A percentile compares a stretch with the other conserved stretches of the same genome.
Evolutionary conservation across 1,140 invertebrate species (phyloP).

Genomic region (Eulimnadia texana): DNA sequence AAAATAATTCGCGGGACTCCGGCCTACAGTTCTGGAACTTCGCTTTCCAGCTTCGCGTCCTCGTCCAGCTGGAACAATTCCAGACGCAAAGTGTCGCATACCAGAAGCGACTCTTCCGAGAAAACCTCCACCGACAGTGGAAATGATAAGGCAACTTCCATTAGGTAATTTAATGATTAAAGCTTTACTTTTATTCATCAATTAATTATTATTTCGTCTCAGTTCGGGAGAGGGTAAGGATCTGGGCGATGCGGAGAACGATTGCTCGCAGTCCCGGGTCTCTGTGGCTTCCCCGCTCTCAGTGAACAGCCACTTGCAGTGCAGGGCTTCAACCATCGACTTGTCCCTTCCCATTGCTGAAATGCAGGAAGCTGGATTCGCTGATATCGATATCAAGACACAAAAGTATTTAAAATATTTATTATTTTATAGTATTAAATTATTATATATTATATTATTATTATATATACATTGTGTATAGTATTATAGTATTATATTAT

Average conservation of each 20-base stretch:
- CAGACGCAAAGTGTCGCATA: constrained; percentile 1
- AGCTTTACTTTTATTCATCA: no score
- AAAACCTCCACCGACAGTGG: neutral
- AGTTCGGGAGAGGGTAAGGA: constrained; percentile 5
- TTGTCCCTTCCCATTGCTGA: constrained; percentile 17
- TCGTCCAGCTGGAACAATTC: constrained; percentile 3
- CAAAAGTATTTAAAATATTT: constrained; percentile 38
- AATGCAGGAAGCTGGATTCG: constrained; percentile 15
- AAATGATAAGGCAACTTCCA: neutral
- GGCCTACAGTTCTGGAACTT: constrained; percentile 11
- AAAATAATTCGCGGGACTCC: constrained; percentile 4
- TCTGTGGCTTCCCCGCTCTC: constrained; percentile 37
- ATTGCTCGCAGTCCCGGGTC: constrained; percentile 30
- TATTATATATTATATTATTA: neutral
- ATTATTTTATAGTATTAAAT: neutral
- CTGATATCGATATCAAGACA: constrained; percentile 30
- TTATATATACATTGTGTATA: neutral
- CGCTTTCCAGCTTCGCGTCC: constrained; percentile 12
- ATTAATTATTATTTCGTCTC: constrained; percentile 2
- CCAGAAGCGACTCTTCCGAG: neutral
- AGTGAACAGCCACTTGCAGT: constrained; percentile 49
- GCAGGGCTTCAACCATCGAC: constrained; percentile 36
- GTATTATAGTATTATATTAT: no score
- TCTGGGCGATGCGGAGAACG: constrained; percentile 15
- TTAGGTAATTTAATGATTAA: neutral